A percentile compares a stretch with the other conserved stretches of the same genome.
phyloP scores from a whole-genome alignment of 2,797 vertebrate species.

The Enteromius paludinosus region DNA sequence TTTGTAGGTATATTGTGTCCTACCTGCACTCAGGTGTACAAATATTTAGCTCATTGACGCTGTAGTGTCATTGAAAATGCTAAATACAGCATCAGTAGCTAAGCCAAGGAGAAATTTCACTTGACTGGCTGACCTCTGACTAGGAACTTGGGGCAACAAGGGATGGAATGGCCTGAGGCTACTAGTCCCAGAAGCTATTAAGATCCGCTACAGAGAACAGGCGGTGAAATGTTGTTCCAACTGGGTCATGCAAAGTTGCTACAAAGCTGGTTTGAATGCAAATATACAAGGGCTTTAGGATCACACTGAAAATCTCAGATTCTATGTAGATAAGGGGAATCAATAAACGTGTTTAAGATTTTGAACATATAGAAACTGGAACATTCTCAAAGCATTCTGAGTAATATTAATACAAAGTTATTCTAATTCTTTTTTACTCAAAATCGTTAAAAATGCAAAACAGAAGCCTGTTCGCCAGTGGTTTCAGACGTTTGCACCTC shows the following conservation, averaged over 20 bases:
- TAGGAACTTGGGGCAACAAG: constrained; percentile 17
- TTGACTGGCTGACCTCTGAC: constrained; percentile 17
- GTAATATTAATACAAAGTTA: no score
- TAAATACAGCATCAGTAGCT: constrained; percentile 27
- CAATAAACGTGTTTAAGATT: no score
- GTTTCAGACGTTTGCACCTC: background rate
- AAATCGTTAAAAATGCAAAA: background rate
- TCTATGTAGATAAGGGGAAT: background rate
- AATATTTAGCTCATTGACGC: background rate
- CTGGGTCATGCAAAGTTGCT: constrained; percentile 40
- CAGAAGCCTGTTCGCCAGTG: background rate
- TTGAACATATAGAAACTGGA: background rate
- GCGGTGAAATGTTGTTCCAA: constrained; percentile 32
- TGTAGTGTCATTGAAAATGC: constrained; percentile 15
- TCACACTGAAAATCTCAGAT: background rate
- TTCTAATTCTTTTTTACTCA: background rate
- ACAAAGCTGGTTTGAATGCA: constrained; percentile 26
- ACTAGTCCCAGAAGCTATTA: constrained; percentile 47
- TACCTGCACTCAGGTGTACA: background rate
- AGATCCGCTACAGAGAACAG: constrained; percentile 37
- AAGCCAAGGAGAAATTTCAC: constrained; percentile 2
- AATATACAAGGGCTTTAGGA: constrained; percentile 9
- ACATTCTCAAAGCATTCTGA: background rate
- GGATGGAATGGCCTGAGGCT: constrained; percentile 44
- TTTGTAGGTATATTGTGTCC: background rate